These are phyloP conservation scores for Gallinago solitaria DNA, from an alignment of 2,797 vertebrate species.

Conservation along the genomic window DNA sequence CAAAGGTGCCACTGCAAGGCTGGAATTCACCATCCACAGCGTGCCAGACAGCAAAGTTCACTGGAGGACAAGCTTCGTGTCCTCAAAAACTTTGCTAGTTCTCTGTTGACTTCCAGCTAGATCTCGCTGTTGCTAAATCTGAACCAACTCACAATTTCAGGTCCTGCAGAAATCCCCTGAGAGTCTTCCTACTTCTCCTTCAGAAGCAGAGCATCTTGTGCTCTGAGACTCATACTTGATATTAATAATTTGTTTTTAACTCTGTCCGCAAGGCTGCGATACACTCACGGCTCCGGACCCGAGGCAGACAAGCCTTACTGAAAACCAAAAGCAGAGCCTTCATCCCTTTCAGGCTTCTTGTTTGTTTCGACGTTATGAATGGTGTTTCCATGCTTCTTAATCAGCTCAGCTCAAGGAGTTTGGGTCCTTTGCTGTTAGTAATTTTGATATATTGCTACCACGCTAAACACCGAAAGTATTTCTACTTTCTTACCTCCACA, in stretches of 20 bases:
- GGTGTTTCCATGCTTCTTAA: not conserved
- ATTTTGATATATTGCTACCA: slow-evolving; percentile 57
- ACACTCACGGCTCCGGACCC: not conserved
- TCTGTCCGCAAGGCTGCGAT: not conserved
- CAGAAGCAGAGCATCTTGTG: not conserved
- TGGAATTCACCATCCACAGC: not conserved
- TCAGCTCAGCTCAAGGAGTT: not conserved
- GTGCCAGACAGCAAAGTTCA: not conserved
- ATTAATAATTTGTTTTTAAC: not conserved
- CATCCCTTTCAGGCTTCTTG: not conserved
- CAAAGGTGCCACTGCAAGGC: not conserved
- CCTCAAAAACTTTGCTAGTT: not conserved
- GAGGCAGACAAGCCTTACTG: not conserved
- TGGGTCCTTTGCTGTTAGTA: slow-evolving; percentile 15
- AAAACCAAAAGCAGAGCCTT: not conserved
- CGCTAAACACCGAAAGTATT: slow-evolving; percentile 12
- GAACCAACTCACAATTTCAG: not conserved
- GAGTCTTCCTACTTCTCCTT: not conserved
- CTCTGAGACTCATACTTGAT: not conserved
- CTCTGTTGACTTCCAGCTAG: not conserved
- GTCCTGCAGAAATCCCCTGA: not conserved
- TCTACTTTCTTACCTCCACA: slow-evolving; percentile 51
- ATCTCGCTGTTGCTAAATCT: not conserved
- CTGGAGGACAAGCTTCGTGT: not conserved
- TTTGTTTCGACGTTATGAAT: not conserved